Percentiles rank a stretch among this genome's conserved stretches.
These are phyloP conservation scores for Trachelus iudaicus DNA, from an alignment of 2,888 invertebrate species.

Conservation along the genomic window DNA sequence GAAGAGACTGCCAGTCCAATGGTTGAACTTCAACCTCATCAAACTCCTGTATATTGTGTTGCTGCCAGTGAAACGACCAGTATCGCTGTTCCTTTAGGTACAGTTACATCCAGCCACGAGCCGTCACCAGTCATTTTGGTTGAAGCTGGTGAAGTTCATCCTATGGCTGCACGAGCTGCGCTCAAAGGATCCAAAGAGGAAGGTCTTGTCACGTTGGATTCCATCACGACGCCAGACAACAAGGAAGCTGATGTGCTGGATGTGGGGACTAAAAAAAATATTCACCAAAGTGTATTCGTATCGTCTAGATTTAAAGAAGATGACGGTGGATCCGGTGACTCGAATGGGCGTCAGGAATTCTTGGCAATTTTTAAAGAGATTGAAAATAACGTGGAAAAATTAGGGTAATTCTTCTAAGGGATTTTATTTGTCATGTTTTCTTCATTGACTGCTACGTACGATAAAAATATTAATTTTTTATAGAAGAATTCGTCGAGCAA, in stretches of 20 bases:
- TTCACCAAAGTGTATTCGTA: background rate
- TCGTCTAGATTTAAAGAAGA: background rate
- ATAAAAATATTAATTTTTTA: background rate
- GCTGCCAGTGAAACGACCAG: slow-evolving; percentile 57
- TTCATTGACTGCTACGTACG: background rate
- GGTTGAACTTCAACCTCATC: slow-evolving; percentile 74
- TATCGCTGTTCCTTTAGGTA: slow-evolving; percentile 56
- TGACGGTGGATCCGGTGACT: background rate
- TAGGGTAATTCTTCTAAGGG: background rate
- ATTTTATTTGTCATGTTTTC: background rate
- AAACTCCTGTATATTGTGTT: slow-evolving; percentile 76
- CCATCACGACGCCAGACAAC: background rate
- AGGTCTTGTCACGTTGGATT: background rate
- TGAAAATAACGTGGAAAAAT: background rate
- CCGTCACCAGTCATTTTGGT: slow-evolving; percentile 51
- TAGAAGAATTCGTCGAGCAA: background rate
- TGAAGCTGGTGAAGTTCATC: slow-evolving; percentile 39
- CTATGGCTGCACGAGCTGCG: background rate
- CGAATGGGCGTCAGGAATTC: background rate
- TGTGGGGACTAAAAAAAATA: background rate
- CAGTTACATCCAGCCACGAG: slow-evolving; percentile 56
- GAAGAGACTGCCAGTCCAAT: slow-evolving; percentile 83
- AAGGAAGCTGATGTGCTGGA: background rate
- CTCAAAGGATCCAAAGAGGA: background rate
- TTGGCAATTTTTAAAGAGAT: background rate